phyloP scores from a whole-genome alignment of 2,113 vertebrate genomes.

The Ameiurus melas region DNA sequence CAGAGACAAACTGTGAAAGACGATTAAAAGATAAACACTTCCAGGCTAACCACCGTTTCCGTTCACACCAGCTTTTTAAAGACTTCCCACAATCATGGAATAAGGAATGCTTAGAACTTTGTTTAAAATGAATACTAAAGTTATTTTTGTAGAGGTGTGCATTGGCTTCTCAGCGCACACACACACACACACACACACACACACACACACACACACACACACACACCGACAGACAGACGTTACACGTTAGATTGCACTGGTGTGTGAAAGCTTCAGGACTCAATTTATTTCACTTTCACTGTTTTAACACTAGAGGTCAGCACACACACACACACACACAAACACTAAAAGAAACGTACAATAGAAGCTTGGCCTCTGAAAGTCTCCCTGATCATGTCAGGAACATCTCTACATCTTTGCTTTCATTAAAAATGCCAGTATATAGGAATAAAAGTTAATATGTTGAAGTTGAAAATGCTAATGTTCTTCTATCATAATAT shows the following conservation, averaged over 20 bases:
- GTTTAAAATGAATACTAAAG: neutral
- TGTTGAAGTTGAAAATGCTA: neutral
- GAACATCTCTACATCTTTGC: neutral
- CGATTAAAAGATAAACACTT: neutral
- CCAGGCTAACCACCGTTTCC: neutral
- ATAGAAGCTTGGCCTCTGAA: neutral
- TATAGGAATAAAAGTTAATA: neutral
- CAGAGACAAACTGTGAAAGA: neutral
- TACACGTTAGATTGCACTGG: neutral
- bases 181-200: too few species aligned
- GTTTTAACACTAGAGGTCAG: conserved; percentile 13
- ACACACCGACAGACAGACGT: too few species aligned
- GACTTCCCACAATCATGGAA: neutral
- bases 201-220: too few species aligned
- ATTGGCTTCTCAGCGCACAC: neutral
- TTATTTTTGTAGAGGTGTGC: neutral
- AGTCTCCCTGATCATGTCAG: neutral
- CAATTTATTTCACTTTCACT: neutral
- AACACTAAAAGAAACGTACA: neutral
- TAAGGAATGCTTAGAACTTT: neutral
- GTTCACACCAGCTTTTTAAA: neutral
- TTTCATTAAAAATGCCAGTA: neutral
- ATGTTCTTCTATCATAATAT: neutral
- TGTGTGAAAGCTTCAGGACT: neutral
- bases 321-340: neutral